phyloP scores from a whole-genome alignment of 2,797 vertebrate genomes.

The Tamandua tetradactyla region DNA sequence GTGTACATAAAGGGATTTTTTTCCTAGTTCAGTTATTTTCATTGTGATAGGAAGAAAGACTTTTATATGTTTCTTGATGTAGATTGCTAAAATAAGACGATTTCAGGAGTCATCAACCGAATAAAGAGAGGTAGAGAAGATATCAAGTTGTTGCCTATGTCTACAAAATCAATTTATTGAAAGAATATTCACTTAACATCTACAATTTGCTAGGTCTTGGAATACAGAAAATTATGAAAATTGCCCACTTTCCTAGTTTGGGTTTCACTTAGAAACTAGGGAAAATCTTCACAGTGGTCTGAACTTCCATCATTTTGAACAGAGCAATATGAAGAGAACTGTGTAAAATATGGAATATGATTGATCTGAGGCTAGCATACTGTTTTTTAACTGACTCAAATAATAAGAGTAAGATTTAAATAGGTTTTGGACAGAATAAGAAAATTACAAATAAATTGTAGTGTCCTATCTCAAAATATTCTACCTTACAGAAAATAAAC shows the following conservation, averaged over 20 bases:
- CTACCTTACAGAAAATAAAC: not conserved
- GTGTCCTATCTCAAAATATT: not conserved
- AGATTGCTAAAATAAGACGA: not conserved
- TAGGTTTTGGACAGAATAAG: not conserved
- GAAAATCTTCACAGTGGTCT: not conserved
- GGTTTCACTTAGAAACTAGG: not conserved
- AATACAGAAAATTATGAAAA: not conserved
- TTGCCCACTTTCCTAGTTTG: not conserved
- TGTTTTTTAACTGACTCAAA: not conserved
- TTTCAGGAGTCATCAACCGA: not conserved
- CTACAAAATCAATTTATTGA: not conserved
- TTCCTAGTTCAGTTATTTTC: conserved; percentile 24
- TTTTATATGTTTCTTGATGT: not conserved
- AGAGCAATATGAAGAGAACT: not conserved
- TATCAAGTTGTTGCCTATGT: not conserved
- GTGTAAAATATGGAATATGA: not conserved
- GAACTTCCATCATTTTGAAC: not conserved
- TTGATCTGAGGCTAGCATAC: not conserved
- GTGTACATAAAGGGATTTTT: not conserved
- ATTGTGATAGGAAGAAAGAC: not conserved
- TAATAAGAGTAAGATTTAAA: not conserved
- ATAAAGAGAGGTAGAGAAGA: not conserved
- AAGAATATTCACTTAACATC: not conserved
- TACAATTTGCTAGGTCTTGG: not conserved
- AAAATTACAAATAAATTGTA: not conserved